phyloP scores from a whole-genome alignment of 2,113 vertebrate species.

The Hirundichthys speculiger region DNA sequence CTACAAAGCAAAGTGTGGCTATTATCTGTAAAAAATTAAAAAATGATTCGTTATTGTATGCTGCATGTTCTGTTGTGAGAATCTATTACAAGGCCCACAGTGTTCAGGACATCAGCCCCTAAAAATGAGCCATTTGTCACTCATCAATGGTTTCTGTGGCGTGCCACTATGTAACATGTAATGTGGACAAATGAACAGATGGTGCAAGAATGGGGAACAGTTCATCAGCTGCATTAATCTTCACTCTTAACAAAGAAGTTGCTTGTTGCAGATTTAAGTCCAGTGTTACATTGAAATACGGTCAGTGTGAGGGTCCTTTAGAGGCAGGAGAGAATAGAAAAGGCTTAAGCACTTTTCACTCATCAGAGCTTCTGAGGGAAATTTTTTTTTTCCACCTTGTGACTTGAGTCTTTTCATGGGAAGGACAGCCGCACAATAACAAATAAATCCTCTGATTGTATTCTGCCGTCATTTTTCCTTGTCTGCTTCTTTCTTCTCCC shows the following conservation, averaged over 20 bases:
- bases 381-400: conserved; percentile 38
- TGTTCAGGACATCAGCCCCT: no score
- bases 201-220: no score
- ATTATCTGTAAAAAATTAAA: no score
- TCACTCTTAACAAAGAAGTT: not conserved
- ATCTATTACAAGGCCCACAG: no score
- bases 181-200: no score
- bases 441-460: conserved; percentile 75
- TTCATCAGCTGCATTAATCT: not conserved
- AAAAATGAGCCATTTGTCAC: no score
- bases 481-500: conserved; percentile 68
- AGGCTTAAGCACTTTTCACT: conserved; percentile 28
- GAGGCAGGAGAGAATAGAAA: conserved; percentile 17
- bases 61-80: no score
- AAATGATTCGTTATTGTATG: no score
- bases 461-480: conserved; percentile 70
- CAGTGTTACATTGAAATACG: not conserved
- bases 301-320: conserved; percentile 18
- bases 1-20: no score
- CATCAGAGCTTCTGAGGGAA: conserved; percentile 36
- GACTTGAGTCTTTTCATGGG: conserved; percentile 48
- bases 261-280: conserved; percentile 7
- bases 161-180: no score
- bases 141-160: no score
- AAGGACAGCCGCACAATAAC: conserved; percentile 68